A percentile compares a stretch with the other conserved stretches of the same genome.
Evolutionary conservation across 2,113 vertebrate species (phyloP).

Genomic region (Pelobates fuscus): DNA sequence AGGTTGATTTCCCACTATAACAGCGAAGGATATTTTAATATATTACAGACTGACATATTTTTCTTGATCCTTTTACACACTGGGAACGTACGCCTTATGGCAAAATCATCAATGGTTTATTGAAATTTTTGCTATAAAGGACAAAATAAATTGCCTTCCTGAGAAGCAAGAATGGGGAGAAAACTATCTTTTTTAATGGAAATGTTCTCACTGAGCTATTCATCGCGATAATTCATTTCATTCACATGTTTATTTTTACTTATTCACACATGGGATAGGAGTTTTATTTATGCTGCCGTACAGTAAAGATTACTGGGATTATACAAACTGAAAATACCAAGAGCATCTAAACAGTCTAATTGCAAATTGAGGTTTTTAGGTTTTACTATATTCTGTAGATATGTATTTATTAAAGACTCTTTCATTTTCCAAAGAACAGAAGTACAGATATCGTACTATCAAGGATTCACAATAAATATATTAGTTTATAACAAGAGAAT

Average conservation of each 20-base stretch:
- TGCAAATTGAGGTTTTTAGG: constrained; percentile 24
- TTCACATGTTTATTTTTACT: constrained; percentile 49
- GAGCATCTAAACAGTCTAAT: constrained; percentile 32
- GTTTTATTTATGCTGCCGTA: constrained; percentile 38
- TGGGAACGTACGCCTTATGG: constrained; percentile 25
- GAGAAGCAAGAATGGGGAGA: constrained; percentile 1
- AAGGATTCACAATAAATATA: too few species aligned
- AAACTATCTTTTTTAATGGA: constrained; percentile 39
- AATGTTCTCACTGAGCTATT: constrained; percentile 24
- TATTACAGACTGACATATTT: constrained; percentile 32
- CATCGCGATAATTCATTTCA: constrained; percentile 17
- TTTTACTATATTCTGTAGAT: background rate
- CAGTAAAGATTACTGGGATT: constrained; percentile 43
- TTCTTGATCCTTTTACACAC: constrained; percentile 27
- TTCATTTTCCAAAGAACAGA: too few species aligned
- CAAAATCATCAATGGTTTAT: constrained; percentile 46
- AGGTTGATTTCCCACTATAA: constrained; percentile 26
- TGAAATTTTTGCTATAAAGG: constrained; percentile 41
- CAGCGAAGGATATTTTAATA: constrained; percentile 33
- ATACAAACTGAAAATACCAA: constrained; percentile 19
- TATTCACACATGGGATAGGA: constrained; percentile 39
- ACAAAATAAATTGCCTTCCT: constrained; percentile 30
- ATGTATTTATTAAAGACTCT: too few species aligned
- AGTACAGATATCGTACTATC: too few species aligned
- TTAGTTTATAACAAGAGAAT: too few species aligned